Evolutionary conservation across 2,888 invertebrate genomes (phyloP).

Genomic region (Drosophila flavopinicola): DNA sequence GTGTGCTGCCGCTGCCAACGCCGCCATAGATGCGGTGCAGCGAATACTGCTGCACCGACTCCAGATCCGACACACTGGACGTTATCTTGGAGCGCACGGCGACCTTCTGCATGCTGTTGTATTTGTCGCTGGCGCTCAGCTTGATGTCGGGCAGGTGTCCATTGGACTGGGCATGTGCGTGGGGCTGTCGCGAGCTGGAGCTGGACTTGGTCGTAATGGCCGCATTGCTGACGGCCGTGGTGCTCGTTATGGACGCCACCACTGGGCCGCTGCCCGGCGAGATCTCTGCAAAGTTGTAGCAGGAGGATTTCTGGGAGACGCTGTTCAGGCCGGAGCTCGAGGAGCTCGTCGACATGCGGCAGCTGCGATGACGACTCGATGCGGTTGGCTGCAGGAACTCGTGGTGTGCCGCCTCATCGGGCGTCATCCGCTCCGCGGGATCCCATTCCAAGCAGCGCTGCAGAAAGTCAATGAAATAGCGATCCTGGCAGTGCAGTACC

Average conservation of each 20-base stretch:
- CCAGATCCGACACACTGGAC: constrained; percentile 84
- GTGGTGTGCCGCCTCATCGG: constrained; percentile 95
- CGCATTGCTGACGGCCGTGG: constrained; percentile 81
- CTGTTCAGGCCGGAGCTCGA: constrained; percentile 82
- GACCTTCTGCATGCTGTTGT: constrained; percentile 84
- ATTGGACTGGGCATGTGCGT: constrained; percentile 77
- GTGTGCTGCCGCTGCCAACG: constrained; percentile 70
- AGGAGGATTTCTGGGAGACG: constrained; percentile 82
- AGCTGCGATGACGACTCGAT: constrained; percentile 83
- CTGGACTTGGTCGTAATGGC: constrained; percentile 77
- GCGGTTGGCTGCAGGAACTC: constrained; percentile 91
- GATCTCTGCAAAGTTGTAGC: constrained; percentile 81
- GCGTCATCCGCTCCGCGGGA: constrained; percentile 94
- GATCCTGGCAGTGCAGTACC: constrained; percentile 93
- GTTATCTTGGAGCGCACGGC: constrained; percentile 83
- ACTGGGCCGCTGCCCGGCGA: constrained; percentile 77
- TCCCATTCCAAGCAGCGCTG: constrained; percentile 97
- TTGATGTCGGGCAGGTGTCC: constrained; percentile 84
- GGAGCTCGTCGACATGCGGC: constrained; percentile 82
- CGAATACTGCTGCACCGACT: constrained; percentile 84
- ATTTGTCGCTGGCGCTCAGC: constrained; percentile 83
- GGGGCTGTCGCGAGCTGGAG: constrained; percentile 58
- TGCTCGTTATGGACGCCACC: constrained; percentile 79
- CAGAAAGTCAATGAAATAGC: constrained; percentile 95
- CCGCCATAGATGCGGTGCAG: constrained; percentile 84